Evolutionary conservation across 2,113 vertebrate species (phyloP).

Genomic region (Cichladusa arquata): DNA sequence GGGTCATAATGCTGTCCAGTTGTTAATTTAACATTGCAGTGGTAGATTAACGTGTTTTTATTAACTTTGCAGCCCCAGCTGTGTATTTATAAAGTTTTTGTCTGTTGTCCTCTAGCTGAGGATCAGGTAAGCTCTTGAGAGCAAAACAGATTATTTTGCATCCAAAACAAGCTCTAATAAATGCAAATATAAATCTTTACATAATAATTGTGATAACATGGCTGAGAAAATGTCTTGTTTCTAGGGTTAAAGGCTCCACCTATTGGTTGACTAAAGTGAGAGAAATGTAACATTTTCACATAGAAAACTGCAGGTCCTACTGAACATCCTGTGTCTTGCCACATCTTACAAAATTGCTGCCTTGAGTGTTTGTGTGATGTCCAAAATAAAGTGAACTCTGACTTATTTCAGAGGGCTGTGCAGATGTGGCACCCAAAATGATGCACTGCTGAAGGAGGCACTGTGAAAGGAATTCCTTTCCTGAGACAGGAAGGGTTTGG

Average conservation of each 20-base stretch:
- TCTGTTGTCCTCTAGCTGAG: not conserved
- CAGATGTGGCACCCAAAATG: not conserved
- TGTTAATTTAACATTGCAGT: conserved; percentile 31
- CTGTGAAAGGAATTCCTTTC: not conserved
- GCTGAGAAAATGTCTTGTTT: conserved; percentile 4
- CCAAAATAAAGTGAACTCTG: not conserved
- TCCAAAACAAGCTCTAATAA: conserved; percentile 42
- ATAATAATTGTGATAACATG: not conserved
- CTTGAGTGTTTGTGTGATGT: not conserved
- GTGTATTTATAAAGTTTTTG: not conserved
- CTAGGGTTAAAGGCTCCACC: conserved; percentile 65
- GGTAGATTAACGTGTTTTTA: conserved; percentile 18
- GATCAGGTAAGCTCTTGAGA: conserved; percentile 24
- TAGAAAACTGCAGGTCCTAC: not conserved
- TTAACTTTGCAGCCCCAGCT: not conserved
- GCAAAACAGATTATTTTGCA: not conserved
- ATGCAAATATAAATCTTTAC: not conserved
- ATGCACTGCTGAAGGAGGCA: not conserved
- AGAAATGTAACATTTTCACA: not conserved
- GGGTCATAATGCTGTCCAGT: conserved; percentile 25
- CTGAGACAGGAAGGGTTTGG: not conserved
- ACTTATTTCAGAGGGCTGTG: not conserved
- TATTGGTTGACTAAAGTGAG: conserved; percentile 41
- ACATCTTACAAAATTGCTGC: not conserved
- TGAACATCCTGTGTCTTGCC: not conserved